phyloP scores from a whole-genome alignment of 2,113 vertebrate genomes.

The Cromileptes altivelis region DNA sequence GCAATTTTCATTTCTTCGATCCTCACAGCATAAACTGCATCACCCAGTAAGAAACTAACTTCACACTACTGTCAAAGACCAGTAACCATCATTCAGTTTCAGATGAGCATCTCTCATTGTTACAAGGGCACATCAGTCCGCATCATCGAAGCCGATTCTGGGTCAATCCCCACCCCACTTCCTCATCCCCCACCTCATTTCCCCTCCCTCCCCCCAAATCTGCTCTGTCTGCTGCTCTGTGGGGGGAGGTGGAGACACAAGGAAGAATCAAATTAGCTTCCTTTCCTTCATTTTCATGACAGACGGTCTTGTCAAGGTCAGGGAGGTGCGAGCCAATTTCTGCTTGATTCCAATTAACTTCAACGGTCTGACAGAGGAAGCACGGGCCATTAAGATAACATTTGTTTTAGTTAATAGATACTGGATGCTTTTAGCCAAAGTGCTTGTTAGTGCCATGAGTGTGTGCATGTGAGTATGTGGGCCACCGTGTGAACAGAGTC shows the following conservation, averaged over 20 bases:
- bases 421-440: slow-evolving; percentile 23
- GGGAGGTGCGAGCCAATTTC: slow-evolving; percentile 28
- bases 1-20: background rate
- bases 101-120: slow-evolving; percentile 58
- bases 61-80: slow-evolving; percentile 34
- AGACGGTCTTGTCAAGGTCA: slow-evolving; percentile 67
- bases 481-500: background rate
- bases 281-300: slow-evolving; percentile 57
- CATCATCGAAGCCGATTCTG: slow-evolving; percentile 77
- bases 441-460: background rate
- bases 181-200: slow-evolving; percentile 47
- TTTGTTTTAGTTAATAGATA: slow-evolving; percentile 10
- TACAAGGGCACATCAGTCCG: slow-evolving; percentile 65
- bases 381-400: background rate
- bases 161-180: slow-evolving; percentile 75
- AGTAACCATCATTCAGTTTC: slow-evolving; percentile 41
- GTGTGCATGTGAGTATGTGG: background rate
- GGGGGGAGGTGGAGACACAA: slow-evolving; percentile 55
- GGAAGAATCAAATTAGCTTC: slow-evolving; percentile 74
- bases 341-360: slow-evolving; percentile 39
- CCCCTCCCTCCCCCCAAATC: slow-evolving; percentile 37
- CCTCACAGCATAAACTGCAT: background rate
- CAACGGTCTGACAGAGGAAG: background rate
- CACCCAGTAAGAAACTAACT: slow-evolving; percentile 22
- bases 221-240: slow-evolving; percentile 61